Evolutionary conservation across 2,113 vertebrate species (phyloP), one percentile per base, ranked within the genome.

Genomic region (Pantherophis guttatus): DNA sequence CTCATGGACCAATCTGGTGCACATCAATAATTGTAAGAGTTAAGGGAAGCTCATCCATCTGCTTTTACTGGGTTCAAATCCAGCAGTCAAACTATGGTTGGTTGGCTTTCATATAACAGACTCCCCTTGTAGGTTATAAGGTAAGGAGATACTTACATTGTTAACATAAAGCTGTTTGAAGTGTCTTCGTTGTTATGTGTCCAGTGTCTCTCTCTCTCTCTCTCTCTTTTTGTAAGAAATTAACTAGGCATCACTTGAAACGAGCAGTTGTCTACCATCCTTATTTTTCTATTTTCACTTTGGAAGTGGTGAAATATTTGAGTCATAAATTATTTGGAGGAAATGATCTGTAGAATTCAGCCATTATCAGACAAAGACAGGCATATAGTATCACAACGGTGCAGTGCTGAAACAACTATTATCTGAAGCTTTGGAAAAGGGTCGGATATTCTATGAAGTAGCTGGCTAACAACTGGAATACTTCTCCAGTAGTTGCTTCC

Each of bases 41-140:
- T 70, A 53, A 93, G 24, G 3, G 0, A 70, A 55, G 93, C 5
- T 65, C 93, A 92, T 94, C n/a, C 0, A 19, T 65, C 92, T 93
- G 8, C 86, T n/a, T 88, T 39, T 24, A n/a, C 1, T 75, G 15
- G 5, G 17, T 9, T 86, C 53, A 94, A 70, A 19, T 70, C 2
- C 13, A 81, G 44, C 91, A 70, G 0, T 88, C 39, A 94, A 59
- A 86, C 57, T n/a, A 1, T 65, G 94, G 57, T 93, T 53, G 65
- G 10, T 29, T 44, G 19, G 88, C 94, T 62, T 95, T 58, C 1
- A 0, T 91, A 50, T 90, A 39, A 62, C 91, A 92, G 39, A 93
- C 44, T 94, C 91, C 90, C 21, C 2, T 4, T 12, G 26, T 54
- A 86, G 90, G 6, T 39, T 48, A 93, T 92, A 89, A 96, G 95